These are phyloP conservation scores for Astyanax mexicanus DNA, from an alignment of 2,797 vertebrate species.

Conservation along the genomic window DNA sequence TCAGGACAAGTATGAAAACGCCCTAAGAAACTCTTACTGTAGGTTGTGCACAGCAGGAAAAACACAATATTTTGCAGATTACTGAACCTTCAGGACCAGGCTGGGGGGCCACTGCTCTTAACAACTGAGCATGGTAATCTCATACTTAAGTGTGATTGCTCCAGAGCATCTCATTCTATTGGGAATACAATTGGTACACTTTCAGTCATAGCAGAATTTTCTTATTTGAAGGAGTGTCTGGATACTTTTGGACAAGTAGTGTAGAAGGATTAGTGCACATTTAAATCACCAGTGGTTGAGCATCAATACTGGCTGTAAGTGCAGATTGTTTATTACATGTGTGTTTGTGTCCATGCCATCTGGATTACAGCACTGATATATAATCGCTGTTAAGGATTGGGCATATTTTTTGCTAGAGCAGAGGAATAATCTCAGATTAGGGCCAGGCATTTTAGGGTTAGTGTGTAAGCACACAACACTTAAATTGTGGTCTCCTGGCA, in stretches of 20 bases:
- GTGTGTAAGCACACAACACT: neutral
- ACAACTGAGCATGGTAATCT: no score
- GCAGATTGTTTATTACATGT: neutral
- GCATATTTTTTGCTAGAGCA: neutral
- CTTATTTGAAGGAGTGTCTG: no score
- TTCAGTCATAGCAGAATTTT: no score
- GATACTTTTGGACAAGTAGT: neutral
- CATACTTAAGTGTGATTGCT: no score
- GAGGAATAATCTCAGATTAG: conserved; percentile 5
- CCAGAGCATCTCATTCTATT: no score
- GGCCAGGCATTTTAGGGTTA: neutral
- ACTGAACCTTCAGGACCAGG: no score
- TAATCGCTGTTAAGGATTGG: neutral
- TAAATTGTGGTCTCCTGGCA: neutral
- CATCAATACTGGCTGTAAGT: neutral
- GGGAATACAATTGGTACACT: no score
- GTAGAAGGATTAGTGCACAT: neutral
- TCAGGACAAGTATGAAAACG: no score
- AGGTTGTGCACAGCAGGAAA: no score
- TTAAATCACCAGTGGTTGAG: neutral
- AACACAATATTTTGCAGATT: no score
- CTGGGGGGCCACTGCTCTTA: no score
- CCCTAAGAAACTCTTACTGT: no score
- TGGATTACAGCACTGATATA: neutral
- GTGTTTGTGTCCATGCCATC: neutral